Evolutionary conservation across 2,888 invertebrate genomes (phyloP), one percentile per base, ranked within the genome.

Genomic region (Zygaena filipendulae): DNA sequence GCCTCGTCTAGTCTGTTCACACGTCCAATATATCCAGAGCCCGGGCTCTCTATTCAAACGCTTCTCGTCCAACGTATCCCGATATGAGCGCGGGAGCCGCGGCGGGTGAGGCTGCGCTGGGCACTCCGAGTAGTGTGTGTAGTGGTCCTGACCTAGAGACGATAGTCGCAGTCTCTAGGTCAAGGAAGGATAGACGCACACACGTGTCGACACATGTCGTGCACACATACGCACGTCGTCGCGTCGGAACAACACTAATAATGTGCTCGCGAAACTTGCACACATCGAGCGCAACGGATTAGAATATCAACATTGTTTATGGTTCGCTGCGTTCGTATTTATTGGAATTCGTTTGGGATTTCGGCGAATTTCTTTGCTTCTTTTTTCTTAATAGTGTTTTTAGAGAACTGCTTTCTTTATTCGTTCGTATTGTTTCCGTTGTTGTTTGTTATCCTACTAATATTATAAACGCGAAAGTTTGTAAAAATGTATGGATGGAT

Each of bases 111-210:
- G 27, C 19, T 39, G 37, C 26, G 30, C 23, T 62, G 62, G 72
- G 36, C 58, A 55, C 47, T 41, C 45, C 54, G 54, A 59, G 51
- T 68, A 68, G 68, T 52, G 51, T 60, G 55, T 62, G 62, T 68
- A 68, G 70, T 64, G 63, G 53, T 70, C 70, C 75, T 77, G 77
- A 79, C 77, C 77, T 75, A 77, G 64, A 66, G 59, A 55, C 59
- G 64, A 63, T 67, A 71, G 69, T 70, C 61, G 63, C 45, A 53
- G 61, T 54, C 64, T 70, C 66, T 75, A 77, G 77, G 77, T 79
- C 77, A 75, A 74, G 74, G 69, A 75, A 77, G 74, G 75, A 71
- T 71, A 71, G 56, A 75, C 71, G 52, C 75, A 72, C 68, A 72
- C 72, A 62, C 52, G 43, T 18, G 39, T 31, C n/a, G n/a, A n/a